A percentile compares a stretch with the other conserved stretches of the same genome.
These are phyloP conservation scores for Tipula unca DNA, from an alignment of 2,888 invertebrate species.

Conservation along the genomic window DNA sequence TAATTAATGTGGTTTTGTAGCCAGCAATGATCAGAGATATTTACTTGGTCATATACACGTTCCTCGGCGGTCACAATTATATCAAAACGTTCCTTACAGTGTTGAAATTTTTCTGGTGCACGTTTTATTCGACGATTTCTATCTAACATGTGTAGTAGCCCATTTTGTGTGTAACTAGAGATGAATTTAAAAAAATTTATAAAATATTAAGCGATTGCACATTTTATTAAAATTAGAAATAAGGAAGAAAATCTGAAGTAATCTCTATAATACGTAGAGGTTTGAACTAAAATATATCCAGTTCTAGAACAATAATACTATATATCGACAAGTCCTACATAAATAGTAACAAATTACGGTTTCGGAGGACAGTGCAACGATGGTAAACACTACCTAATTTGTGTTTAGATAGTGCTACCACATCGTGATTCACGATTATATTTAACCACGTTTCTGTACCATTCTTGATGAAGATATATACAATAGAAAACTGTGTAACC, in stretches of 20 bases:
- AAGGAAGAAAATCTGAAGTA: background rate
- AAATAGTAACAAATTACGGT: no score
- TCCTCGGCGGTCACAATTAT: constrained; percentile 97
- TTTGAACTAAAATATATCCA: no score
- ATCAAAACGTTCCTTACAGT: constrained; percentile 81
- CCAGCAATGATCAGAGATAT: background rate
- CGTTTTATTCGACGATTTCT: constrained; percentile 92
- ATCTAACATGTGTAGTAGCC: constrained; percentile 95
- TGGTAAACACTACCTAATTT: no score
- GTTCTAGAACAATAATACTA: no score
- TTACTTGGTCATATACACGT: constrained; percentile 87
- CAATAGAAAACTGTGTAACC: no score
- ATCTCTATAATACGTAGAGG: no score
- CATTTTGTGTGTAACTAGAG: constrained; percentile 88
- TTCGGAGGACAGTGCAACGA: no score
- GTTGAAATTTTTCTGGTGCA: constrained; percentile 91
- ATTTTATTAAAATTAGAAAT: background rate
- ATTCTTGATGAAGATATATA: no score
- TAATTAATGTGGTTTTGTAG: background rate
- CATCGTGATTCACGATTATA: no score
- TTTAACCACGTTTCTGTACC: no score
- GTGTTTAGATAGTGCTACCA: no score
- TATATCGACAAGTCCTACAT: no score
- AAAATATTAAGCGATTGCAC: background rate
- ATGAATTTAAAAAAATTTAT: constrained; percentile 16